Conservation (phyloP, 2,113 vertebrate genomes). For the Hirundichthys speculiger region DNA sequence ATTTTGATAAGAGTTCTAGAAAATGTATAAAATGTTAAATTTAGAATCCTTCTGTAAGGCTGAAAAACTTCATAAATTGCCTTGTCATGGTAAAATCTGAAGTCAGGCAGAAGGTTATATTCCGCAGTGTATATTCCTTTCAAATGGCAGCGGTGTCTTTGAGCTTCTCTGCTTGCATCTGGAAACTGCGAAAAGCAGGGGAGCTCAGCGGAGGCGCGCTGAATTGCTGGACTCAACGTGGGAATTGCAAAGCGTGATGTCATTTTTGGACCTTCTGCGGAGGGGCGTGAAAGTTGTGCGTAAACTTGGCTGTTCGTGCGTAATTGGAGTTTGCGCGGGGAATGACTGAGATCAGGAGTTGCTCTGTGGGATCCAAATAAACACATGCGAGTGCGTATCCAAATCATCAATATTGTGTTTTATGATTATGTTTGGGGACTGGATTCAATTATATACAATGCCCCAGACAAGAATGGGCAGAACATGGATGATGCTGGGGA, state of each 20-base stretch:
- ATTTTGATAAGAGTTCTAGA: background rate
- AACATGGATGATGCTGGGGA: too few species aligned
- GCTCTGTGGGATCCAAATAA: slow-evolving; percentile 7
- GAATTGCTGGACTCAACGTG: slow-evolving; percentile 76
- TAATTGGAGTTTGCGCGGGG: slow-evolving; percentile 50
- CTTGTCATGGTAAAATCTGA: slow-evolving; percentile 36
- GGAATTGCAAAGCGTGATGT: slow-evolving; percentile 83
- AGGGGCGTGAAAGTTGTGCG: slow-evolving; percentile 64
- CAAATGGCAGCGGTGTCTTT: slow-evolving; percentile 9
- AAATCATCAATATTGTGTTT: too few species aligned
- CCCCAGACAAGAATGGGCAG: too few species aligned
- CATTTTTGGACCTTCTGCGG: slow-evolving; percentile 73
- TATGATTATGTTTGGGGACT: too few species aligned
- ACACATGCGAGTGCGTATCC: background rate
- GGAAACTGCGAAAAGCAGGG: slow-evolving; percentile 30
- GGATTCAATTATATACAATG: too few species aligned
- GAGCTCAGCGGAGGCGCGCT: slow-evolving; percentile 45
- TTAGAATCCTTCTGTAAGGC: background rate
- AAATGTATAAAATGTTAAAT: background rate
- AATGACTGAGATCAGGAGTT: slow-evolving; percentile 36
- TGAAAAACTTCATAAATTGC: slow-evolving; percentile 14
- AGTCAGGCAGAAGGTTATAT: slow-evolving; percentile 35
- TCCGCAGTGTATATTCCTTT: slow-evolving; percentile 25
- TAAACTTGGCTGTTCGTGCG: slow-evolving; percentile 61
- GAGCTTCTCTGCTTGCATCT: slow-evolving; percentile 42